phyloP scores from a whole-genome alignment of 2,113 vertebrate genomes.

The Hystrix cristata region DNA sequence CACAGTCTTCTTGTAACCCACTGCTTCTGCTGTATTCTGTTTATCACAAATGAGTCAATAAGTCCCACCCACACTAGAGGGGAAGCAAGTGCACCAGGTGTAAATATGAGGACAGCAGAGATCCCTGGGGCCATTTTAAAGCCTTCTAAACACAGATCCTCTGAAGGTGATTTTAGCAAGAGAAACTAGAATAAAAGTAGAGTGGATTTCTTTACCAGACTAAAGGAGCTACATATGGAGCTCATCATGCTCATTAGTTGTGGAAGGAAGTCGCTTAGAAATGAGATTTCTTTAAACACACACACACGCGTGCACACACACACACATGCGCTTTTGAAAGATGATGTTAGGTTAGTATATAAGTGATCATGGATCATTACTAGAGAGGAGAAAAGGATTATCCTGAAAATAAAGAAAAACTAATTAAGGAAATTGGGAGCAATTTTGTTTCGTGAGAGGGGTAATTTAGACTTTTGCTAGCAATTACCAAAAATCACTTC shows the following conservation, averaged over 20 bases:
- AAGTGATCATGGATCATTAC: conserved; percentile 11
- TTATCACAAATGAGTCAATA: neutral
- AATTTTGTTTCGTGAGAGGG: neutral
- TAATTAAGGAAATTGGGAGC: neutral
- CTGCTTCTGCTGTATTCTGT: neutral
- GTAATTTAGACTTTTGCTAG: neutral
- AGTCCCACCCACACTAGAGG: neutral
- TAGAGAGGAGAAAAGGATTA: neutral
- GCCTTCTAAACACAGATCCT: neutral
- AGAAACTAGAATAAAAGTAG: neutral
- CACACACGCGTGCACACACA: neutral
- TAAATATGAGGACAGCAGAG: neutral
- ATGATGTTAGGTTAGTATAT: neutral
- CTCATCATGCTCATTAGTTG: conserved; percentile 5
- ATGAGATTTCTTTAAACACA: neutral
- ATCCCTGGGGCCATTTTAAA: neutral
- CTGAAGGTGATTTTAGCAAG: conserved; percentile 24
- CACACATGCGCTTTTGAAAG: neutral
- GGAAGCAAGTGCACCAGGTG: neutral
- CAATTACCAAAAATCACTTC: conserved; percentile 35
- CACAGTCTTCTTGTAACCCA: neutral
- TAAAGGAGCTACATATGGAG: neutral
- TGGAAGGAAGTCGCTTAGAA: conserved; percentile 44
- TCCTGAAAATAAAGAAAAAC: conserved; percentile 1
- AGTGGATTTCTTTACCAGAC: conserved; percentile 10